These are phyloP conservation scores for Aromia moschata DNA, from an alignment of 2,888 invertebrate species.

Conservation along the genomic window DNA sequence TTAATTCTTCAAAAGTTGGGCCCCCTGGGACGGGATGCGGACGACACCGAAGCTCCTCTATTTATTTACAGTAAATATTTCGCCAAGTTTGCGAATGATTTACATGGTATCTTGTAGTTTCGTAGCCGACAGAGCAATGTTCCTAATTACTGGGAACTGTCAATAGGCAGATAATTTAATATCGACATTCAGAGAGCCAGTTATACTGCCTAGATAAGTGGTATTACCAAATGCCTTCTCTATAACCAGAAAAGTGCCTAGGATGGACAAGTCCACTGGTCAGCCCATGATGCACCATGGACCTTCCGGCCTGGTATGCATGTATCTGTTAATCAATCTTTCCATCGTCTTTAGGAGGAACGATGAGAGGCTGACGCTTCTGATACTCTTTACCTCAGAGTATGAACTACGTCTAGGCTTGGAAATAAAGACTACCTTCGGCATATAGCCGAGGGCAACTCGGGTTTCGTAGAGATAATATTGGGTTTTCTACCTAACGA, in stretches of 20 bases:
- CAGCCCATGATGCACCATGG: no score
- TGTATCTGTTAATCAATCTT: not conserved
- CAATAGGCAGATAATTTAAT: no score
- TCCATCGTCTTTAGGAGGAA: not conserved
- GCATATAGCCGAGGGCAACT: no score
- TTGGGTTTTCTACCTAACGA: no score
- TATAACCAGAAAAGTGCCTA: no score
- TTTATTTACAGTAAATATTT: constrained; percentile 1
- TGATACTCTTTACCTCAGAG: not conserved
- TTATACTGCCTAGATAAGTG: no score
- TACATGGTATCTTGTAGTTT: constrained; percentile 7
- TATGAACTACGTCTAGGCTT: not conserved
- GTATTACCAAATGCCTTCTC: no score
- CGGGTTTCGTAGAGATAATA: no score
- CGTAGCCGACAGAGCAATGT: no score
- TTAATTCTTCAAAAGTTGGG: constrained; percentile 45
- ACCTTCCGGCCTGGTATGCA: not conserved
- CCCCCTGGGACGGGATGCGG: constrained; percentile 28
- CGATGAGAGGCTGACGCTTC: not conserved
- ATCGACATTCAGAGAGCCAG: no score
- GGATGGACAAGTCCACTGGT: no score
- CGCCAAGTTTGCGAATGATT: constrained; percentile 14
- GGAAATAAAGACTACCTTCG: not conserved
- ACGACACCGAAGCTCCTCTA: not conserved
- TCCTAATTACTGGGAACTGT: no score